Evolutionary conservation across 2,797 vertebrate genomes (phyloP), one percentile per base, ranked within the genome.

Genomic region (Pantherophis vulpinus): DNA sequence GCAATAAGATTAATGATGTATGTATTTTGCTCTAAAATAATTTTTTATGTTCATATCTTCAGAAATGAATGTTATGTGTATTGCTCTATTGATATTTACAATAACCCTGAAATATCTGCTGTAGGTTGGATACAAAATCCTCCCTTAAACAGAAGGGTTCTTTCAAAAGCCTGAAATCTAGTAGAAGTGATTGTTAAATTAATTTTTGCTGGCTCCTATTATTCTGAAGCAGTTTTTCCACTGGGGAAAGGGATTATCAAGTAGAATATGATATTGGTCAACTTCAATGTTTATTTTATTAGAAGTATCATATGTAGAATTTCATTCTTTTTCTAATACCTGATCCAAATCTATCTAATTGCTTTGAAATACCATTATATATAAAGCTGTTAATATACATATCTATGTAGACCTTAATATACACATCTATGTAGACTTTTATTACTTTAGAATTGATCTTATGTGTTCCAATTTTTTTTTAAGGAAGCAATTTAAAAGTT

Each of bases 1-100:
- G 99, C 97, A 99, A 98, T 93, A 99, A 98, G 94, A 96, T 96
- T 0, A 98, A 99, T 96, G 97, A 96, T 0, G 99, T 99, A 97
- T 94, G 99, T 97, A 61, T 16, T 89, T 20, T 86, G 54, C 16
- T 23, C 8, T 0, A 88, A 92, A 86, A 42, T 20, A 55, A 4
- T 61, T n/a, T 27, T 54, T 61, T 91, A 4, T 63, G 18, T 93
- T 91, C n/a, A 2, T 70, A 25, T 60, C 74, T 83, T 59, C 56
- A 63, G 32, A 93, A 3, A 27, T 91, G 58, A 37, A 91, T 60
- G n/a, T 60, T 32, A 86, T 14, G 47, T n/a, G 27, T 27, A 25
- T 63, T 92, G 61, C 74, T 58, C 0, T 93, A 51, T 55, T 94
- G 37, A 14, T 94, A 16, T 90, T 42, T 20, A 60, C 63, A 70